These are phyloP conservation scores for Pelusios castaneus DNA, from an alignment of 2,113 vertebrate species.

Conservation along the genomic window DNA sequence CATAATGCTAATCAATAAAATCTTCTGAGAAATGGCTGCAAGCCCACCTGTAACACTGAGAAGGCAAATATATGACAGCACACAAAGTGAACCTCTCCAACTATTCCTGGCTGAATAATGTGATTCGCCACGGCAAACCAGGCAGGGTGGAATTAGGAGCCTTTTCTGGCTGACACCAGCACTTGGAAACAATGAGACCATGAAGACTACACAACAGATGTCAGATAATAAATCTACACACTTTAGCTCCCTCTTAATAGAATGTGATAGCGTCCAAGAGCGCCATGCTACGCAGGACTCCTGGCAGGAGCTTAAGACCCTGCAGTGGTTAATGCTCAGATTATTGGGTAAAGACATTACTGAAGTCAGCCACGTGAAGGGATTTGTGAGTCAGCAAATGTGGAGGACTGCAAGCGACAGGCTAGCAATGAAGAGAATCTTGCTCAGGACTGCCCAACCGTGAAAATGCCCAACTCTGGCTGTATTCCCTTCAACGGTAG, in stretches of 20 bases:
- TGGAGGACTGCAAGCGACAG: slow-evolving; percentile 17
- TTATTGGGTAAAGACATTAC: slow-evolving; percentile 58
- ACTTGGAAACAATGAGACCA: slow-evolving; percentile 23
- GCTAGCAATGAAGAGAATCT: neutral
- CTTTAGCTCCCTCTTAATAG: slow-evolving; percentile 16
- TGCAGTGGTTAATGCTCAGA: slow-evolving; percentile 29
- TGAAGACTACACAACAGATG: slow-evolving; percentile 20
- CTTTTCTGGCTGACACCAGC: neutral
- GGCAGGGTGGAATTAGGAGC: neutral
- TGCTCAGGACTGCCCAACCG: neutral
- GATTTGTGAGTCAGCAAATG: slow-evolving; percentile 68
- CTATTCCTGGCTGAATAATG: neutral
- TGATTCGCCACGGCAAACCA: neutral
- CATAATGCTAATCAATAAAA: neutral
- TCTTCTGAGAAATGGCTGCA: neutral
- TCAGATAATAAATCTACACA: slow-evolving; percentile 15
- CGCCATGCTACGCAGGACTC: neutral
- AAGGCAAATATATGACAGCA: neutral
- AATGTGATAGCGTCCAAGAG: slow-evolving; percentile 43
- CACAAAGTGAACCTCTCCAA: neutral
- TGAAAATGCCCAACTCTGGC: neutral
- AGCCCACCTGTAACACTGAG: neutral
- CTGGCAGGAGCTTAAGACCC: slow-evolving; percentile 49
- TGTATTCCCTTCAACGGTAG: neutral
- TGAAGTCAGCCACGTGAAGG: slow-evolving; percentile 45